phyloP scores from a whole-genome alignment of 2,888 invertebrate species.

The Psylliodes chrysocephalus region DNA sequence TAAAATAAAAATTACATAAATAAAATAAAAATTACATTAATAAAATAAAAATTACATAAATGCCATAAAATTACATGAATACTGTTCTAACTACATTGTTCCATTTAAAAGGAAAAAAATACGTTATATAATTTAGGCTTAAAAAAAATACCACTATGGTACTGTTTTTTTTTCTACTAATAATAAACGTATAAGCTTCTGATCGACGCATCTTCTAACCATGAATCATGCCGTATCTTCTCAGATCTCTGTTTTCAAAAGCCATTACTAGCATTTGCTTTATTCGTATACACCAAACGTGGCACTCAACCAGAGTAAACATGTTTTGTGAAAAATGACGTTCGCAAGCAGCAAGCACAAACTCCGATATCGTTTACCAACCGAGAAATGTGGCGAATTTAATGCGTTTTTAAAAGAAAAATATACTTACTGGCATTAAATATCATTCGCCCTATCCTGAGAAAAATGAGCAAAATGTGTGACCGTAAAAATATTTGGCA shows the following conservation, averaged over 20 bases:
- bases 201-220: not conserved
- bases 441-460: not conserved
- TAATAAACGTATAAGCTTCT: no score
- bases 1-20: no score
- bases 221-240: conserved; percentile 31
- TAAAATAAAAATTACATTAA: no score
- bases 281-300: conserved; percentile 27
- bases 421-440: conserved; percentile 13
- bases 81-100: no score
- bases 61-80: no score
- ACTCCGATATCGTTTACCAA: conserved; percentile 6
- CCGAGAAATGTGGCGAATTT: conserved; percentile 22
- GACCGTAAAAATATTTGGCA: conserved; percentile 16
- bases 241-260: conserved; percentile 30
- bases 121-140: no score
- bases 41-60: no score
- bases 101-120: no score
- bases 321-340: conserved; percentile 34
- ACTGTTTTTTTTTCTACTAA: no score
- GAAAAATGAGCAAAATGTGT: conserved; percentile 14
- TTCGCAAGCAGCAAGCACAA: conserved; percentile 5
- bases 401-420: conserved; percentile 23
- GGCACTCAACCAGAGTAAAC: conserved; percentile 31
- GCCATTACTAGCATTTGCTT: conserved; percentile 36
- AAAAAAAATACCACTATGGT: no score